Evolutionary conservation across 2,888 invertebrate genomes (phyloP).

Genomic region (Octodonta nipae): DNA sequence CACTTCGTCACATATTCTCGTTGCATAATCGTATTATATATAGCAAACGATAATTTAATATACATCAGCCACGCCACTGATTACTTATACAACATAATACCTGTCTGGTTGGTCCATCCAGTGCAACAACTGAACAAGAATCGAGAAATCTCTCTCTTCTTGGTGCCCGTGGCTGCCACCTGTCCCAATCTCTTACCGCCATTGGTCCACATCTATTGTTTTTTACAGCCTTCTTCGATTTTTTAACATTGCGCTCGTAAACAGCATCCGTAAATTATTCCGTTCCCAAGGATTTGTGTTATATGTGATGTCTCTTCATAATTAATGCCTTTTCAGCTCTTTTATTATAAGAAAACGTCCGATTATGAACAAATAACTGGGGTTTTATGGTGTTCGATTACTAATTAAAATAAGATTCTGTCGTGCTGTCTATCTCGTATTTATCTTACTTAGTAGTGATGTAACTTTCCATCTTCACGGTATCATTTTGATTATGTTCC

Average conservation of each 20-base stretch:
- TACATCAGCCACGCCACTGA: too few species aligned
- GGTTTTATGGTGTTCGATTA: conserved; percentile 1
- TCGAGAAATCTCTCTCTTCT: conserved; percentile 34
- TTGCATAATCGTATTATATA: too few species aligned
- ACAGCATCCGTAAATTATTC: conserved; percentile 17
- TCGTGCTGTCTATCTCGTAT: background rate
- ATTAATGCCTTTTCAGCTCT: background rate
- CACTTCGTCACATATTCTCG: too few species aligned
- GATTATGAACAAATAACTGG: too few species aligned
- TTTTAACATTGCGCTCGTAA: conserved; percentile 20
- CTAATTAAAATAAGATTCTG: conserved; percentile 1
- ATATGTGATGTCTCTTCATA: too few species aligned
- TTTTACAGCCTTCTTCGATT: conserved; percentile 22
- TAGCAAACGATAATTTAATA: too few species aligned
- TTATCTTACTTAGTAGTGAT: too few species aligned
- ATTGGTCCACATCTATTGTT: conserved; percentile 33
- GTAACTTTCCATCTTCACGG: too few species aligned
- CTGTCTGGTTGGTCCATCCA: conserved; percentile 19
- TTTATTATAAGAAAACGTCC: background rate
- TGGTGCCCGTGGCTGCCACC: conserved; percentile 32
- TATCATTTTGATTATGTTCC: too few species aligned
- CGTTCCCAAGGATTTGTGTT: conserved; percentile 13
- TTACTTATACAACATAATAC: too few species aligned
- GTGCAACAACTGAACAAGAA: conserved; percentile 29
- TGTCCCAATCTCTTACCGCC: conserved; percentile 30